Percentiles rank a stretch among this genome's conserved stretches.
These are phyloP conservation scores for Stenichneumon culpator DNA, from an alignment of 2,888 invertebrate genomes.

Conservation along the genomic window DNA sequence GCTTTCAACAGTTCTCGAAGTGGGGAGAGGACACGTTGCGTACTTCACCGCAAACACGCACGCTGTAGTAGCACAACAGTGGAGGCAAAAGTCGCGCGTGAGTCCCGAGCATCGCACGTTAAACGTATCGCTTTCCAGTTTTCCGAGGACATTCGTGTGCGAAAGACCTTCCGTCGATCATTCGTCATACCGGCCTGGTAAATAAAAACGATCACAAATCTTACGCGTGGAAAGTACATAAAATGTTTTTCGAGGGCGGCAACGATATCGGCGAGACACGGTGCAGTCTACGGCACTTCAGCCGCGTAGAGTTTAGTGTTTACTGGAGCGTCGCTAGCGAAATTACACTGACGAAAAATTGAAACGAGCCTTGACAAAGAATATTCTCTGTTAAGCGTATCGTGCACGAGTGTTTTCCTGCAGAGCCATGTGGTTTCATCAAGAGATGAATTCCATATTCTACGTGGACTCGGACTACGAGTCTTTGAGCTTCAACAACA, in stretches of 20 bases:
- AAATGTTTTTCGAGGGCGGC: slow-evolving; percentile 6
- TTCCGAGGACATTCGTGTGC: slow-evolving; percentile 75
- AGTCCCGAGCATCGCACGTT: slow-evolving; percentile 57
- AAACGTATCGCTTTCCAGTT: slow-evolving; percentile 80
- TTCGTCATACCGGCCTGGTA: slow-evolving; percentile 13
- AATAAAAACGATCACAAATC: slow-evolving; percentile 33
- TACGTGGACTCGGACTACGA: slow-evolving; percentile 79
- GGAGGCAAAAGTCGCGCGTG: slow-evolving; percentile 72
- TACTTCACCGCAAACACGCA: slow-evolving; percentile 40
- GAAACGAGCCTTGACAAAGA: slow-evolving; percentile 7
- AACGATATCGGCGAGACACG: background rate
- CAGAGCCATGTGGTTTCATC: slow-evolving; percentile 78
- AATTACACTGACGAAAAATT: slow-evolving; percentile 28
- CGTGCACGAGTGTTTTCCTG: slow-evolving; percentile 30
- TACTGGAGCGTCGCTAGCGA: background rate
- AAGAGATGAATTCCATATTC: slow-evolving; percentile 78
- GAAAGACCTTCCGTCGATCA: slow-evolving; percentile 29
- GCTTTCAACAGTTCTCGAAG: slow-evolving; percentile 41
- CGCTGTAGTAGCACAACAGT: slow-evolving; percentile 23
- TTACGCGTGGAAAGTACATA: slow-evolving; percentile 17
- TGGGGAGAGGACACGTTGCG: slow-evolving; percentile 74
- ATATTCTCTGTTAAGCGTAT: background rate
- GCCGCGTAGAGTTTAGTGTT: background rate
- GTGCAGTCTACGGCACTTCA: background rate
- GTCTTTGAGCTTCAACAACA: slow-evolving; percentile 71